A percentile compares a stretch with the other conserved stretches of the same genome.
Conservation (phyloP, 2,888 invertebrate species). For the Patella caerulea region DNA sequence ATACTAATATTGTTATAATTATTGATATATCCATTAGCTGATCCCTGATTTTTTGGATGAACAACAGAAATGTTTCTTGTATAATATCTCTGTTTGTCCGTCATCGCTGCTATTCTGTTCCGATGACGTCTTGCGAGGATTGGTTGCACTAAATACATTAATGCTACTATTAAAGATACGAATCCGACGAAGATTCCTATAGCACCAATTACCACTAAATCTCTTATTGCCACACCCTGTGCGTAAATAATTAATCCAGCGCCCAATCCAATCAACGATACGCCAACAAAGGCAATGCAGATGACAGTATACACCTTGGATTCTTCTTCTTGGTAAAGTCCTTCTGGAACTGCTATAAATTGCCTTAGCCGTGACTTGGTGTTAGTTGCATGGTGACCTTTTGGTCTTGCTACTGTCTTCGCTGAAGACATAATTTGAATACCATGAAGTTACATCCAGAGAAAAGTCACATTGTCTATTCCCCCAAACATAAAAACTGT, state of each 20-base stretch:
- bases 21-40: too few relatives aligned
- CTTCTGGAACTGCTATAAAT: too few relatives aligned
- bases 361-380: too few relatives aligned
- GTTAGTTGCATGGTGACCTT: too few relatives aligned
- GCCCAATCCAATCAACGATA: neutral
- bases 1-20: too few relatives aligned
- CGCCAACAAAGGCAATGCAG: neutral
- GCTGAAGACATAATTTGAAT: too few relatives aligned
- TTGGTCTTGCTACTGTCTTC: too few relatives aligned
- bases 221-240: neutral
- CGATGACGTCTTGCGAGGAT: constrained; percentile 5
- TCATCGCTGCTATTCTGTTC: neutral
- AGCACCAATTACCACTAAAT: constrained; percentile 4
- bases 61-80: neutral
- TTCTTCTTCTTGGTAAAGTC: neutral
- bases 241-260: neutral
- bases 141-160: neutral
- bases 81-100: neutral
- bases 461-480: too few relatives aligned
- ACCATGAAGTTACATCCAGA: too few relatives aligned
- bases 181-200: neutral
- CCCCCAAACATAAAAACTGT: too few relatives aligned
- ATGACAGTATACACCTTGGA: neutral
- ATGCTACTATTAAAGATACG: constrained; percentile 2
- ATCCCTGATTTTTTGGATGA: neutral